Conservation (phyloP, 1,140 invertebrate species). For the Harlomillsia oculata region DNA sequence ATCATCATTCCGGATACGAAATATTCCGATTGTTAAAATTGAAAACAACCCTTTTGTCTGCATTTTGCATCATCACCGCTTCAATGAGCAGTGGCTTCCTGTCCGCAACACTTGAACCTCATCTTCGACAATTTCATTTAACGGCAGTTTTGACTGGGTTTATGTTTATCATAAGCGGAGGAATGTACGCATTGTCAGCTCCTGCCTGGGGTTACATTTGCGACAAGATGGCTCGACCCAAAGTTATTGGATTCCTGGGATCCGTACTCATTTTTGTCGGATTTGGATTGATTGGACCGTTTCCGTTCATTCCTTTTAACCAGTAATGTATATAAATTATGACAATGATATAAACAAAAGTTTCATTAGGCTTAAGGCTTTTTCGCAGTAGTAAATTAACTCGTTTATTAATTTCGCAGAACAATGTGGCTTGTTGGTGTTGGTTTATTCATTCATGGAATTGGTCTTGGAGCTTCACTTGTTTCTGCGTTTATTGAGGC, state of each 20-base stretch:
- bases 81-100: slow-evolving; percentile 73
- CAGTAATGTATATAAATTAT: slow-evolving; percentile 45
- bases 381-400: neutral
- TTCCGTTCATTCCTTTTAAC: slow-evolving; percentile 54
- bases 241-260: slow-evolving; percentile 57
- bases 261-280: slow-evolving; percentile 54
- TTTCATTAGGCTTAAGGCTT: neutral
- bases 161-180: slow-evolving; percentile 80
- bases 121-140: slow-evolving; percentile 59
- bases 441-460: slow-evolving; percentile 63
- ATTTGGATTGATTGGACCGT: slow-evolving; percentile 63
- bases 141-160: slow-evolving; percentile 63
- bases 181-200: slow-evolving; percentile 52
- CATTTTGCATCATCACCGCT: slow-evolving; percentile 58
- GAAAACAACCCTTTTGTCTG: slow-evolving; percentile 58
- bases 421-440: slow-evolving; percentile 24
- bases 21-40: slow-evolving; percentile 52
- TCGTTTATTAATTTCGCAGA: neutral
- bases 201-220: slow-evolving; percentile 71
- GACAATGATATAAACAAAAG: neutral
- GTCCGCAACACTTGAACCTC: slow-evolving; percentile 69
- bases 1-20: slow-evolving; percentile 45
- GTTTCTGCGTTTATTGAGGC: slow-evolving; percentile 71
- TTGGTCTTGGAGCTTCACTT: slow-evolving; percentile 66
- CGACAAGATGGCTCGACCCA: slow-evolving; percentile 54